Percentiles rank a stretch among this genome's conserved stretches.
These are phyloP conservation scores for Ectropis grisescens DNA, from an alignment of 1,140 invertebrate genomes.

Conservation along the genomic window DNA sequence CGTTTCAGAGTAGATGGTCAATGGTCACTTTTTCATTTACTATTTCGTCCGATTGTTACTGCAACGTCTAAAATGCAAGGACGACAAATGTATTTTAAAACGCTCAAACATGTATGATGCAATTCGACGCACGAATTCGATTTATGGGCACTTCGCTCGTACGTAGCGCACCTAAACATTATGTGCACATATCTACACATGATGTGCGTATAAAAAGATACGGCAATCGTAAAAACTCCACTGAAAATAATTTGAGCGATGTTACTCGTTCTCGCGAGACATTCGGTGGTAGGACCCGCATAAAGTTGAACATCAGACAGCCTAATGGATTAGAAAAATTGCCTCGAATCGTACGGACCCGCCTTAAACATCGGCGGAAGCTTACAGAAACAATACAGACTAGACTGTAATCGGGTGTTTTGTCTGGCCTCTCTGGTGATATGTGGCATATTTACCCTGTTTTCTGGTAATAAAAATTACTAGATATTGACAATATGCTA, in stretches of 20 bases:
- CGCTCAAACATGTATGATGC: constrained; percentile 11
- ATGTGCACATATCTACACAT: constrained; percentile 60
- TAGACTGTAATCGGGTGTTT: constrained; percentile 28
- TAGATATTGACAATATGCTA: too few species aligned
- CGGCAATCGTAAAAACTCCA: constrained; percentile 59
- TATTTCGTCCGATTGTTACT: too few species aligned
- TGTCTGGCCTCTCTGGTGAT: too few species aligned
- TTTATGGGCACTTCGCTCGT: constrained; percentile 47
- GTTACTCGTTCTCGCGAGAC: constrained; percentile 56
- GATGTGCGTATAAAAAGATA: constrained; percentile 67
- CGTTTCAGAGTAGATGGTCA: too few species aligned
- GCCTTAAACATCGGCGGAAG: constrained; percentile 26
- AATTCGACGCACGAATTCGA: constrained; percentile 48
- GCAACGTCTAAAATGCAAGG: too few species aligned
- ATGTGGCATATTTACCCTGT: too few species aligned
- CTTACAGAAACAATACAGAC: constrained; percentile 35
- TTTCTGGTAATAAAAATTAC: too few species aligned
- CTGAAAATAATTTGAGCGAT: constrained; percentile 66
- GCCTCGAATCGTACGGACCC: constrained; percentile 42
- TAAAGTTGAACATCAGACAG: constrained; percentile 56
- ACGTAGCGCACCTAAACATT: constrained; percentile 53
- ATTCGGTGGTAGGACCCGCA: constrained; percentile 51
- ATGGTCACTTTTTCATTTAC: too few species aligned
- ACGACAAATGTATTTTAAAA: too few species aligned
- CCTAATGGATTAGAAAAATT: constrained; percentile 65